A percentile compares a stretch with the other conserved stretches of the same genome.
These are phyloP conservation scores for Hybos culiciformis DNA, from an alignment of 2,888 invertebrate species.

Conservation along the genomic window DNA sequence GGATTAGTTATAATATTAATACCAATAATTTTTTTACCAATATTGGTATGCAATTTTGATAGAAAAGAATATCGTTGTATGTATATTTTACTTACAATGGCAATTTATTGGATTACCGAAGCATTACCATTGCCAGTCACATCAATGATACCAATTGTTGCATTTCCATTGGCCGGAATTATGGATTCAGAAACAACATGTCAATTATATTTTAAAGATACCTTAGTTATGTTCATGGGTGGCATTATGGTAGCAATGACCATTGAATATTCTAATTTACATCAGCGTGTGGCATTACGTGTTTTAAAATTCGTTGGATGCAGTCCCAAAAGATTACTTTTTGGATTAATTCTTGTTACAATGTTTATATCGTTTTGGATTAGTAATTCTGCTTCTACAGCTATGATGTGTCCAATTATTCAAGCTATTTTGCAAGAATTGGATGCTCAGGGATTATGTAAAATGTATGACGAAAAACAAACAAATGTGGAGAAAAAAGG, in stretches of 20 bases:
- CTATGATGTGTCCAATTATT: constrained; percentile 89
- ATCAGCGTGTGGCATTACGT: constrained; percentile 72
- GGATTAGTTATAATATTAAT: neutral
- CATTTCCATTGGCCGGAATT: constrained; percentile 73
- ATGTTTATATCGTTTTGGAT: constrained; percentile 97
- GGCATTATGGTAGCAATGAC: constrained; percentile 84
- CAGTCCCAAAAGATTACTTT: constrained; percentile 63
- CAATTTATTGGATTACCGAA: constrained; percentile 72
- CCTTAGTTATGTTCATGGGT: constrained; percentile 78
- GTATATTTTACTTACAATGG: constrained; percentile 70
- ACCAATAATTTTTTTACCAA: neutral
- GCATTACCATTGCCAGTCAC: constrained; percentile 70
- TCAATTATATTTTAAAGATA: constrained; percentile 63
- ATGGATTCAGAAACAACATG: constrained; percentile 49
- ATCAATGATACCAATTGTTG: constrained; percentile 66
- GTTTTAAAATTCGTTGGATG: constrained; percentile 66
- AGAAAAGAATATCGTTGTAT: constrained; percentile 53
- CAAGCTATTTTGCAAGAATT: constrained; percentile 72
- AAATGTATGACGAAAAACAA: too few relatives aligned
- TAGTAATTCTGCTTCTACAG: constrained; percentile 84
- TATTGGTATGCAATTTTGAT: neutral
- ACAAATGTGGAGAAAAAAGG: neutral
- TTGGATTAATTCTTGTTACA: constrained; percentile 74
- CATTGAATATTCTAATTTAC: constrained; percentile 78
- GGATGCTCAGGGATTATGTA: constrained; percentile 58